Percentiles rank a stretch among this genome's conserved stretches.
These are phyloP conservation scores for Galeopterus variegatus DNA, from an alignment of 2,113 vertebrate genomes.

Conservation along the genomic window DNA sequence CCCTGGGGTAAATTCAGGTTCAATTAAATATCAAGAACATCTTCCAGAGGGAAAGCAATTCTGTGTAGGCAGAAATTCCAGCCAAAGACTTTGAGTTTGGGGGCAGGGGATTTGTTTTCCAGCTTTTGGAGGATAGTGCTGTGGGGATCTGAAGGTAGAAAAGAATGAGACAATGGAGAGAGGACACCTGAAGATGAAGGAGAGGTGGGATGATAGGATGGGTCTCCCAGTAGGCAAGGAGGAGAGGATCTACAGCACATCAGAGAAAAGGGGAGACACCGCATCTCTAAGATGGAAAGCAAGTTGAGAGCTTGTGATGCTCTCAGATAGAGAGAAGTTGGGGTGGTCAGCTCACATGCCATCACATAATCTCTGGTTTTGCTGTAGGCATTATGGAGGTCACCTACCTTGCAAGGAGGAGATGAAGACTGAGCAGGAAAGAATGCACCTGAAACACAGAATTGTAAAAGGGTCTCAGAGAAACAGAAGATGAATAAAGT, in stretches of 20 bases:
- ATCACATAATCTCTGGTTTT: neutral
- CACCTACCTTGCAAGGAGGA: neutral
- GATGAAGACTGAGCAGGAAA: neutral
- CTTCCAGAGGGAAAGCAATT: neutral
- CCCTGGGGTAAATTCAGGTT: neutral
- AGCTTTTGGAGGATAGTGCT: neutral
- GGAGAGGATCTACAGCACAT: neutral
- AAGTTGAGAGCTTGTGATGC: neutral
- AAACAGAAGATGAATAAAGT: neutral
- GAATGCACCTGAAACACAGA: neutral
- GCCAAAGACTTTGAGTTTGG: neutral
- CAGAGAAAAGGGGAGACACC: neutral
- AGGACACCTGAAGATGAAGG: neutral
- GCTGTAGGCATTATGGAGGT: neutral
- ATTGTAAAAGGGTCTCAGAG: neutral
- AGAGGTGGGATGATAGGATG: neutral
- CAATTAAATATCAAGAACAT: constrained; percentile 13
- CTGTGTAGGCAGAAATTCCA: neutral
- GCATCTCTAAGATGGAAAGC: neutral
- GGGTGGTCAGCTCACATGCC: neutral
- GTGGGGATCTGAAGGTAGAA: neutral
- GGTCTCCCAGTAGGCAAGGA: neutral
- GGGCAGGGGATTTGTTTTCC: neutral
- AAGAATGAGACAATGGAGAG: neutral
- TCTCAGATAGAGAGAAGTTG: neutral